Evolutionary conservation across 2,113 vertebrate species (phyloP).

Genomic region (Nibea coibor): DNA sequence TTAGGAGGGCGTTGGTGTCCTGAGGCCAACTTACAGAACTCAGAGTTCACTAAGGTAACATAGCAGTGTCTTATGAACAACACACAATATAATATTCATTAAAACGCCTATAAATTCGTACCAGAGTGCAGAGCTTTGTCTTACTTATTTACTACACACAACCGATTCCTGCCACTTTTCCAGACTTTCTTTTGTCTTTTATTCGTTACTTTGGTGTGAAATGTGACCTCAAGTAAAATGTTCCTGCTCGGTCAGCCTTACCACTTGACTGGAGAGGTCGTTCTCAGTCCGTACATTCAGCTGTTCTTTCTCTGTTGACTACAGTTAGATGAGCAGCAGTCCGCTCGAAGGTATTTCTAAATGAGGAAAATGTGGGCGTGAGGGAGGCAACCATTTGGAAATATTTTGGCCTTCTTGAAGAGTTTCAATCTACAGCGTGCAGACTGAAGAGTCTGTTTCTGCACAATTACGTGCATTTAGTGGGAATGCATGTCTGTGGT

Average conservation of each 20-base stretch:
- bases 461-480: slow-evolving; percentile 54
- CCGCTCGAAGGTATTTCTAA: slow-evolving; percentile 61
- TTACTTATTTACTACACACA: slow-evolving; percentile 8
- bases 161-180: slow-evolving; percentile 23
- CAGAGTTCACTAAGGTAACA: slow-evolving; percentile 87
- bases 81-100: slow-evolving; percentile 38
- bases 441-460: slow-evolving; percentile 49
- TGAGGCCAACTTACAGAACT: slow-evolving; percentile 77
- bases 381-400: slow-evolving; percentile 54
- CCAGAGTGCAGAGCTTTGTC: not conserved
- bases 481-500: slow-evolving; percentile 22
- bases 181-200: not conserved
- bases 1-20: slow-evolving; percentile 72
- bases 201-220: slow-evolving; percentile 6
- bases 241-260: slow-evolving; percentile 19
- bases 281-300: slow-evolving; percentile 20
- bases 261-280: slow-evolving; percentile 34
- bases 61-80: slow-evolving; percentile 30
- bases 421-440: slow-evolving; percentile 27
- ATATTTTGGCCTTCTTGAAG: slow-evolving; percentile 39
- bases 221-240: slow-evolving; percentile 30
- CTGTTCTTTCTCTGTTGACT: slow-evolving; percentile 15
- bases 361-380: slow-evolving; percentile 53
- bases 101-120: not conserved
- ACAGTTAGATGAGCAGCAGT: slow-evolving; percentile 42